Percentiles rank a stretch among this genome's conserved stretches.
These are phyloP conservation scores for Paramuricea clavata DNA, from an alignment of 92 coral and sea anemone genomes.

Conservation along the genomic window DNA sequence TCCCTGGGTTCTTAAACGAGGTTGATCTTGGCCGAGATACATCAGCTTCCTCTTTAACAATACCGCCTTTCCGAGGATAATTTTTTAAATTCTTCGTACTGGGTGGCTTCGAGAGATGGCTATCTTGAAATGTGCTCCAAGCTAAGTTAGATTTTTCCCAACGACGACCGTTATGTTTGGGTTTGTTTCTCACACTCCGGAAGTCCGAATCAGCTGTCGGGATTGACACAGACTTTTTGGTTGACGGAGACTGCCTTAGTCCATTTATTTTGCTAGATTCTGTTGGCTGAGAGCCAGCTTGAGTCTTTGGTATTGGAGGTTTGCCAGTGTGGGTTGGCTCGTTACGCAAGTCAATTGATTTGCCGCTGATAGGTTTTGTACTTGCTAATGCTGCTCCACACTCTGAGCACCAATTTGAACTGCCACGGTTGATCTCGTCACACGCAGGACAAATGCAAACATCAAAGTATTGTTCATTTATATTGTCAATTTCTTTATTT, in stretches of 20 bases:
- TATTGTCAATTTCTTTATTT: not conserved
- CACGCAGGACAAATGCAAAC: slow-evolving; percentile 79
- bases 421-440: slow-evolving; percentile 72
- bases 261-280: not conserved
- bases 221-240: not conserved
- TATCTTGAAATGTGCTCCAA: slow-evolving; percentile 83
- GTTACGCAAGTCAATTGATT: not conserved
- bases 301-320: slow-evolving; percentile 13
- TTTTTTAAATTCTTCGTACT: slow-evolving; percentile 54
- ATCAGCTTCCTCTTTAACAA: not conserved
- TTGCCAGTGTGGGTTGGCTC: not conserved
- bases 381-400: slow-evolving; percentile 85
- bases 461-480: slow-evolving; percentile 31
- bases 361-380: slow-evolving; percentile 55
- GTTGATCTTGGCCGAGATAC: slow-evolving; percentile 3
- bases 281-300: not conserved
- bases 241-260: not conserved
- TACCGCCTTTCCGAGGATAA: slow-evolving; percentile 15
- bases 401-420: slow-evolving; percentile 94
- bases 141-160: slow-evolving; percentile 92
- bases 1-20: slow-evolving; percentile 4
- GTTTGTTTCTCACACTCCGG: not conserved
- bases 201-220: not conserved
- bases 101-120: slow-evolving; percentile 86
- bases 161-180: slow-evolving; percentile 78